Percentiles rank a stretch among this genome's conserved stretches.
phyloP scores from a whole-genome alignment of 2,888 invertebrate genomes.

The Spodoptera picta region DNA sequence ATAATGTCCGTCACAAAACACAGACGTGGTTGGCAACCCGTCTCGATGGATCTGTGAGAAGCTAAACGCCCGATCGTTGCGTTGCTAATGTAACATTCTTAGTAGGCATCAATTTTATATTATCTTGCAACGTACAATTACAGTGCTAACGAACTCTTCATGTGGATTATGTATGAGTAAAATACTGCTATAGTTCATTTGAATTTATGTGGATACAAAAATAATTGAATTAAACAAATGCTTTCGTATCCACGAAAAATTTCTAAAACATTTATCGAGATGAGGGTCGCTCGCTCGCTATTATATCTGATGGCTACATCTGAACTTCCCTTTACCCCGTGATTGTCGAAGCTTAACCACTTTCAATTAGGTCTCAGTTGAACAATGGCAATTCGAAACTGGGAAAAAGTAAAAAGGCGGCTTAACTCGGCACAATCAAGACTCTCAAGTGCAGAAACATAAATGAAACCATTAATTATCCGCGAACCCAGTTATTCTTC shows the following conservation, averaged over 20 bases:
- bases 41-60: constrained; percentile 51
- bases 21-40: constrained; percentile 45
- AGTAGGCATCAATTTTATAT: constrained; percentile 32
- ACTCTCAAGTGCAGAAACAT: constrained; percentile 87
- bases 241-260: constrained; percentile 3
- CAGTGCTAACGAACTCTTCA: constrained; percentile 13
- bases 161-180: constrained; percentile 24
- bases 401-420: constrained; percentile 77
- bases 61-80: constrained; percentile 41
- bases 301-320: constrained; percentile 4
- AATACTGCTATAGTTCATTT: constrained; percentile 11
- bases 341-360: constrained; percentile 73
- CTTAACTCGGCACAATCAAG: constrained; percentile 84
- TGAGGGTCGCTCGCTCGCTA: not conserved
- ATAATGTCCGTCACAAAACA: constrained; percentile 35
- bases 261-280: too few relatives aligned
- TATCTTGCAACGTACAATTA: constrained; percentile 40
- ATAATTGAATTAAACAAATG: constrained; percentile 12
- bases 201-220: constrained; percentile 12
- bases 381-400: constrained; percentile 84
- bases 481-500: constrained; percentile 84
- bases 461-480: constrained; percentile 89
- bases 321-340: constrained; percentile 31
- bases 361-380: constrained; percentile 77
- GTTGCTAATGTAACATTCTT: constrained; percentile 36